Percentiles rank a stretch among this genome's conserved stretches.
Conservation (phyloP, 2,888 invertebrate genomes). For the Lasioglossum villosulum region DNA sequence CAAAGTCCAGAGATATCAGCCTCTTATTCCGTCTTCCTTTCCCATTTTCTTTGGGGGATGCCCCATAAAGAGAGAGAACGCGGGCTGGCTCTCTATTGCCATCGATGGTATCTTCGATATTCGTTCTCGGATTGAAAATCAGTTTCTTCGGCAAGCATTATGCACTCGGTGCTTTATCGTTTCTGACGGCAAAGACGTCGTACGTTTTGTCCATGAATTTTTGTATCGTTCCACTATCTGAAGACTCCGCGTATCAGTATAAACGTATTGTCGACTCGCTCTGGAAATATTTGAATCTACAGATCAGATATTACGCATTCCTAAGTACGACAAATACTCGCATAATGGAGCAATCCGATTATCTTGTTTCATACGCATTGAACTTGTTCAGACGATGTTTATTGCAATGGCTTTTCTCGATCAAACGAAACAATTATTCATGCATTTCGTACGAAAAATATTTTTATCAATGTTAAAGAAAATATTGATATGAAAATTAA, state of each 20-base stretch:
- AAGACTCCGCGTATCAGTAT: not conserved
- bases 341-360: not conserved
- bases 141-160: constrained; percentile 30
- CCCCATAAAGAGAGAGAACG: constrained; percentile 22
- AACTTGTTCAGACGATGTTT: too few relatives aligned
- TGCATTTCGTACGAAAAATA: not conserved
- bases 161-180: constrained; percentile 48
- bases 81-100: constrained; percentile 21
- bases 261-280: not conserved
- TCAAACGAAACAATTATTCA: too few relatives aligned
- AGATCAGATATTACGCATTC: not conserved
- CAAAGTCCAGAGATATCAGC: constrained; percentile 53
- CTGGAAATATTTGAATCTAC: not conserved
- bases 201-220: constrained; percentile 15
- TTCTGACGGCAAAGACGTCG: constrained; percentile 7
- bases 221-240: constrained; percentile 14
- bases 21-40: constrained; percentile 46
- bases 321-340: not conserved
- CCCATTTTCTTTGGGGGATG: constrained; percentile 48
- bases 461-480: not conserved
- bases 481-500: not conserved
- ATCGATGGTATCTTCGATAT: constrained; percentile 58
- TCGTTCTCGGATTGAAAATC: constrained; percentile 59
- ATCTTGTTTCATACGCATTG: not conserved
- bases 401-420: too few relatives aligned